phyloP scores from a whole-genome alignment of 1,140 invertebrate genomes.

The Ceratina australensis region DNA sequence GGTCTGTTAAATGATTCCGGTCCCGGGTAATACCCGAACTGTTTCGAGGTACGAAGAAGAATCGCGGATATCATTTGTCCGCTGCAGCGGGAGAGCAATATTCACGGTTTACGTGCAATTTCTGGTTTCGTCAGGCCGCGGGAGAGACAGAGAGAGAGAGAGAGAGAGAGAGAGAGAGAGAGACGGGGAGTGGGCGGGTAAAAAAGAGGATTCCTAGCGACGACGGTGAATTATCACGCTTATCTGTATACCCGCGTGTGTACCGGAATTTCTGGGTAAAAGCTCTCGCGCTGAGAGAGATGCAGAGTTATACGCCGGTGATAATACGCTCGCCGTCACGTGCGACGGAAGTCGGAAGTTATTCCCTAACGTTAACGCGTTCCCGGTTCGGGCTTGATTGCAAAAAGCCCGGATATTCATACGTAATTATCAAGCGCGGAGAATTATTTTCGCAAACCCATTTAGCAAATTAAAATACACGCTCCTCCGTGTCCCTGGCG shows the following conservation, averaged over 20 bases:
- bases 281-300: slow-evolving; percentile 21
- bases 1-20: background rate
- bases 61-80: slow-evolving; percentile 15
- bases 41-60: background rate
- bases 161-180: background rate
- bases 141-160: background rate
- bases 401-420: slow-evolving; percentile 20
- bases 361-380: background rate
- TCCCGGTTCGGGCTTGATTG: slow-evolving; percentile 24
- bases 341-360: slow-evolving; percentile 48
- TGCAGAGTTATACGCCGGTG: slow-evolving; percentile 45
- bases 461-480: too few relatives aligned
- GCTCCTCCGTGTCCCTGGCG: too few relatives aligned
- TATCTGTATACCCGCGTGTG: slow-evolving; percentile 28
- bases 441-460: too few relatives aligned
- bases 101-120: slow-evolving; percentile 45
- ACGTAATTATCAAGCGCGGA: background rate
- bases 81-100: background rate
- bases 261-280: slow-evolving; percentile 46
- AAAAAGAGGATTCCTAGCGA: background rate
- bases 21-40: too few relatives aligned
- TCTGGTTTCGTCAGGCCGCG: slow-evolving; percentile 36
- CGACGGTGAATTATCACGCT: slow-evolving; percentile 47
- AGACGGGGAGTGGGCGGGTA: too few relatives aligned
- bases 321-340: slow-evolving; percentile 45